A percentile compares a stretch with the other conserved stretches of the same genome.
phyloP scores from a whole-genome alignment of 1,140 invertebrate genomes.

The Latrodectus geometricus region DNA sequence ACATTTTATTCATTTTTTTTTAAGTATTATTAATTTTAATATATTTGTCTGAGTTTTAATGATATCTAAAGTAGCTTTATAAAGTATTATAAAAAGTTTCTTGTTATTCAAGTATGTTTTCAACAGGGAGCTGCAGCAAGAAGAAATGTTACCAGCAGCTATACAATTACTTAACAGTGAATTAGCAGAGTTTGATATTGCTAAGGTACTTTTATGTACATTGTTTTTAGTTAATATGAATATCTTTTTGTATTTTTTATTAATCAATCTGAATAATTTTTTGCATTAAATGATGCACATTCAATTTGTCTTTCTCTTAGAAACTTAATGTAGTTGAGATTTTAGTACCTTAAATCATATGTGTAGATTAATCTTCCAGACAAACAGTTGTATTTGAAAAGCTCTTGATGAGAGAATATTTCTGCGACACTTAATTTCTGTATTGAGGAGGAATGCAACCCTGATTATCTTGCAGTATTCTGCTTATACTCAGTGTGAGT shows the following conservation, averaged over 20 bases:
- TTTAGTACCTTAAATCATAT: too few species aligned
- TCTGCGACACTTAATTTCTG: too few species aligned
- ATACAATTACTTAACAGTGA: slow-evolving; percentile 71
- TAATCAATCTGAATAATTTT: too few species aligned
- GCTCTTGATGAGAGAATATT: too few species aligned
- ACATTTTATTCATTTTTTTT: not conserved
- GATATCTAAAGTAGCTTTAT: not conserved
- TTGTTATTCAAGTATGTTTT: not conserved
- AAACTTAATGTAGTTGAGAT: too few species aligned
- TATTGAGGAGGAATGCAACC: too few species aligned
- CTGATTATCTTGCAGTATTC: too few species aligned
- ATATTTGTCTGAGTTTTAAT: not conserved
- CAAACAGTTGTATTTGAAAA: too few species aligned
- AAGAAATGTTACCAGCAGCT: slow-evolving; percentile 69
- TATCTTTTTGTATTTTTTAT: not conserved
- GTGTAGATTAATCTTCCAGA: too few species aligned
- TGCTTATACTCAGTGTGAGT: too few species aligned
- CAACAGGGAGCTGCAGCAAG: slow-evolving; percentile 62
- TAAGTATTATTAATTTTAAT: not conserved
- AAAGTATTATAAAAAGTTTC: not conserved
- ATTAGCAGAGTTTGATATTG: slow-evolving; percentile 70
- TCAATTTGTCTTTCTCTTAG: too few species aligned
- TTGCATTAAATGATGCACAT: too few species aligned
- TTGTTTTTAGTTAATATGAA: not conserved
- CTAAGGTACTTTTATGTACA: slow-evolving; percentile 66